These are phyloP conservation scores for Gymnocypris eckloni DNA, from an alignment of 2,797 vertebrate species.

Conservation along the genomic window DNA sequence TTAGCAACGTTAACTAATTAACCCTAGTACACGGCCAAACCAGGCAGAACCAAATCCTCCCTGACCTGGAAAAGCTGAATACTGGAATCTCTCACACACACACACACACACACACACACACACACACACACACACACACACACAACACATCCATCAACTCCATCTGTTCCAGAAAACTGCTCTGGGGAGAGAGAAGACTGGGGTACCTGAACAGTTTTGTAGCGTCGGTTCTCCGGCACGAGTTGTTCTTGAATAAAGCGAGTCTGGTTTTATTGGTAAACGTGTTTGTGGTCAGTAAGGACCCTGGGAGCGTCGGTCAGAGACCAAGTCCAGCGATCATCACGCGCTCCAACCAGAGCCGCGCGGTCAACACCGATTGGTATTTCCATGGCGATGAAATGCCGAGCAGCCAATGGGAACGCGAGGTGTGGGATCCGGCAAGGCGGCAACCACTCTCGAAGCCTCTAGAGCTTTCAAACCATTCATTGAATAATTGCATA, in stretches of 20 bases:
- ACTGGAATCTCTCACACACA: conserved; percentile 40
- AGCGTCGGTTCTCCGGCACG: neutral
- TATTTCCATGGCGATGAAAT: conserved; percentile 55
- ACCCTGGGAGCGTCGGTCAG: neutral
- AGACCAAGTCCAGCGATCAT: neutral
- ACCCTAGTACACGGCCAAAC: conserved; percentile 61
- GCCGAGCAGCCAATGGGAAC: conserved; percentile 46
- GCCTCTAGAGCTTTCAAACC: conserved; percentile 56
- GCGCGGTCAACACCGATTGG: conserved; percentile 37
- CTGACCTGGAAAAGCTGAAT: conserved; percentile 48
- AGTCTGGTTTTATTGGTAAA: neutral
- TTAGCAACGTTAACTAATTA: conserved; percentile 74
- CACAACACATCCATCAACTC: conserved; percentile 13
- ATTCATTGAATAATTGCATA: too few species aligned
- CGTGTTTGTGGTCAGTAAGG: conserved; percentile 13
- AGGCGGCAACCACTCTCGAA: too few species aligned
- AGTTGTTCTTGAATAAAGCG: neutral
- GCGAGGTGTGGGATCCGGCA: conserved; percentile 5
- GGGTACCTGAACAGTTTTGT: too few species aligned
- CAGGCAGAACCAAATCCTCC: conserved; percentile 50
- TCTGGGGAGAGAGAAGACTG: conserved; percentile 12
- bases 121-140: too few species aligned
- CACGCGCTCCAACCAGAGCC: conserved; percentile 10
- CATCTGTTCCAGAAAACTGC: conserved; percentile 47
- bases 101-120: neutral